Evolutionary conservation across 2,113 vertebrate genomes (phyloP).

Genomic region (Sinocyclocheilus anshuiensis): DNA sequence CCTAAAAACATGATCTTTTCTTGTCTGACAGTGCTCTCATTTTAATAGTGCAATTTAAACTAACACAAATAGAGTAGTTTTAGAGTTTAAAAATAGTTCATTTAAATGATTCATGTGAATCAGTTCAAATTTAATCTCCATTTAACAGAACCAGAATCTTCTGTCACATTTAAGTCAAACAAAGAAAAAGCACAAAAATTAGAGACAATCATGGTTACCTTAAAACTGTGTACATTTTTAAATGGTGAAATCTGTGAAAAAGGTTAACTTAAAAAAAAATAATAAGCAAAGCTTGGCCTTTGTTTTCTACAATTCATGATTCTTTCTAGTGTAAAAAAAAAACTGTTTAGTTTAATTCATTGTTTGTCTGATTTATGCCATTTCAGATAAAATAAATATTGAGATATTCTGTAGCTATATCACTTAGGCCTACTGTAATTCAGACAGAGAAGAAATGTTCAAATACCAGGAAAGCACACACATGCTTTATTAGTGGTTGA

Average conservation of each 20-base stretch:
- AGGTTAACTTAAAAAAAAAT: too few species aligned
- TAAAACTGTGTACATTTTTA: too few species aligned
- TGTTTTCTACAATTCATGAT: too few species aligned
- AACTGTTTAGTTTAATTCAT: background rate
- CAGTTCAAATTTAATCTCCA: background rate
- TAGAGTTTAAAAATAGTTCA: background rate
- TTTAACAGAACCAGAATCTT: background rate
- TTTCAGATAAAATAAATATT: background rate
- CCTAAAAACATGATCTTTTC: background rate
- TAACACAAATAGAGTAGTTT: background rate
- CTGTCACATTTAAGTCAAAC: background rate
- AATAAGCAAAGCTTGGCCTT: too few species aligned
- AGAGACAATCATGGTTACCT: too few species aligned
- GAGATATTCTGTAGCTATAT: background rate
- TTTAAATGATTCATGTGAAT: background rate
- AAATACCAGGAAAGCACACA: background rate
- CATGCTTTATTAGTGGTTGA: conserved; percentile 36
- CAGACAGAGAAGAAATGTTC: background rate
- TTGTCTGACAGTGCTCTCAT: background rate
- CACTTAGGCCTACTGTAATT: background rate
- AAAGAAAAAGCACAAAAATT: background rate
- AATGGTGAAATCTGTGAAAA: too few species aligned
- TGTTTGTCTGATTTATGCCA: background rate
- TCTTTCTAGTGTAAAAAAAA: too few species aligned
- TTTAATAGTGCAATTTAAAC: background rate